These are phyloP conservation scores for Lacerta agilis DNA, from an alignment of 2,797 vertebrate species.

Conservation along the genomic window DNA sequence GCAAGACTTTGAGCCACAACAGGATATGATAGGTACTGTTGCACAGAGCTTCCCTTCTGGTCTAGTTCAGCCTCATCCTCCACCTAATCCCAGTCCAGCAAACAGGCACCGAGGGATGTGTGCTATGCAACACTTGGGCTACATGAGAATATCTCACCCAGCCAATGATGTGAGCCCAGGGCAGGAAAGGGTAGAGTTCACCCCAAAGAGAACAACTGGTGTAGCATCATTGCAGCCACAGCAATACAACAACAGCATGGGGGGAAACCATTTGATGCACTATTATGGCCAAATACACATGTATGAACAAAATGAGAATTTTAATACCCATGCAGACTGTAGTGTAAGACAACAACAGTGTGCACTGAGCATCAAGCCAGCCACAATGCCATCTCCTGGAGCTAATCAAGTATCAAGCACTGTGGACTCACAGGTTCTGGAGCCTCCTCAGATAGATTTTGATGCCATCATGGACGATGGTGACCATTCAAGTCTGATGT, in stretches of 20 bases:
- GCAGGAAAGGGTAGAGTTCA: conserved; percentile 82
- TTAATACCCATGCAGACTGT: conserved; percentile 78
- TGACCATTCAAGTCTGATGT: conserved; percentile 97
- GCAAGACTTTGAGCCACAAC: conserved; percentile 81
- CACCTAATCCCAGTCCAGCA: conserved; percentile 81
- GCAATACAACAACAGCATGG: conserved; percentile 67
- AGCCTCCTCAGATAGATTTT: conserved; percentile 94
- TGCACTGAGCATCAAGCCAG: conserved; percentile 65
- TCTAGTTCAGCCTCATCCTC: conserved; percentile 89
- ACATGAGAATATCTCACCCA: conserved; percentile 78
- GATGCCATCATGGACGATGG: conserved; percentile 97
- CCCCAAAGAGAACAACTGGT: conserved; percentile 80
- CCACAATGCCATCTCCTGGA: conserved; percentile 89
- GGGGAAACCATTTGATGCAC: conserved; percentile 79
- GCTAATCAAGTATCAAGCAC: conserved; percentile 96
- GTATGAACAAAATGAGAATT: conserved; percentile 84
- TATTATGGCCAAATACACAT: conserved; percentile 93
- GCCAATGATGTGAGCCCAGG: conserved; percentile 66
- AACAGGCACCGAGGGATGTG: conserved; percentile 79
- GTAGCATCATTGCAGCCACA: conserved; percentile 62
- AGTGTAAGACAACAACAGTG: conserved; percentile 71
- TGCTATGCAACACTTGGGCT: conserved; percentile 79
- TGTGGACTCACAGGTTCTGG: conserved; percentile 86
- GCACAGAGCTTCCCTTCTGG: conserved; percentile 69
- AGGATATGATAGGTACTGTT: conserved; percentile 59